These are phyloP conservation scores for Caenorhabditis brenneri DNA, from an alignment of 1,140 invertebrate genomes.

Conservation along the genomic window DNA sequence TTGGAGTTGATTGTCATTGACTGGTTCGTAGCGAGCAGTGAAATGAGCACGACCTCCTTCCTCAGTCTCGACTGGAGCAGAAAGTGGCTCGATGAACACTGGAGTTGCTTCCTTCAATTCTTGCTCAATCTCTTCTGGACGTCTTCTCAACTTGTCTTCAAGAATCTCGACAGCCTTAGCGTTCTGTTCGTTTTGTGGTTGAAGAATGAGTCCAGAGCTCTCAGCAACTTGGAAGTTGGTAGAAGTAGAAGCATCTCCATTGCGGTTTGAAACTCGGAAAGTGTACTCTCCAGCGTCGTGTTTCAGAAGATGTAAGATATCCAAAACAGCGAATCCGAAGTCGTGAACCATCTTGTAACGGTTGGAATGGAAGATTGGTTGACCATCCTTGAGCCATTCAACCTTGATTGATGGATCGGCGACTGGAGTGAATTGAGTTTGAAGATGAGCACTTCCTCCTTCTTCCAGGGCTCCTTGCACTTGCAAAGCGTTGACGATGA, in stretches of 20 bases:
- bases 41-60: conserved; percentile 67
- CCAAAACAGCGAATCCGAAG: conserved; percentile 74
- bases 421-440: conserved; percentile 86
- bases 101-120: conserved; percentile 64
- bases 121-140: conserved; percentile 63
- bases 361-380: conserved; percentile 67
- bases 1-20: conserved; percentile 66
- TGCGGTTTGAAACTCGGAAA: conserved; percentile 57
- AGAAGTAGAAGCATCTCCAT: conserved; percentile 63
- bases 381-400: conserved; percentile 71
- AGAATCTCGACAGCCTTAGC: conserved; percentile 66
- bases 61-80: conserved; percentile 63
- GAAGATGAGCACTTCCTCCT: conserved; percentile 87
- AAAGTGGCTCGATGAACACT: conserved; percentile 70
- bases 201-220: conserved; percentile 61
- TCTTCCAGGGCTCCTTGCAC: conserved; percentile 82
- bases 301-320: conserved; percentile 73
- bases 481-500: conserved; percentile 86
- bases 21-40: conserved; percentile 66
- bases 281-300: conserved; percentile 72
- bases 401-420: conserved; percentile 91
- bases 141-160: conserved; percentile 59
- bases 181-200: conserved; percentile 63
- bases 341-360: conserved; percentile 73
- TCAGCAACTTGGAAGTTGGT: conserved; percentile 60